Evolutionary conservation across 2,797 vertebrate species (phyloP), one percentile per base, ranked within the genome.

Genomic region (Acanthopagrus latus): DNA sequence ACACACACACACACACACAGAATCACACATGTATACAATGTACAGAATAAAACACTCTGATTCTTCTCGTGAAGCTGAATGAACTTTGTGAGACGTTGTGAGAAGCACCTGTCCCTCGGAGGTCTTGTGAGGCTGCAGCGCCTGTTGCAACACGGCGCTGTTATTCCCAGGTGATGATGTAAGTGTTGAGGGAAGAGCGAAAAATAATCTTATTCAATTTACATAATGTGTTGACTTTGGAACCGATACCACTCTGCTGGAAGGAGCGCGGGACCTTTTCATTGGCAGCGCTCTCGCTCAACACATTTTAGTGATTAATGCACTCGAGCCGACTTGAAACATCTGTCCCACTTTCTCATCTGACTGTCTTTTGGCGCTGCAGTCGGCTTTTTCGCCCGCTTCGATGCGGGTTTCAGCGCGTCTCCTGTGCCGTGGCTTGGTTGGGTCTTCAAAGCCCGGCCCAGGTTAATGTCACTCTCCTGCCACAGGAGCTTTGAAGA

Each of bases 141-240:
- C 6, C 7, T 33, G 70, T 89, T 90, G 69, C 72, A 88, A 85
- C 84, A 86, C 78, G 20, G 0, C 75, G 70, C 60, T 64, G 80
- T 83, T 90, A 84, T 89, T 91, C 88, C 90, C 92, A 91, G 84
- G 72, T 94, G 90, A 91, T 92, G 86, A 91, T 93, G 88, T 92
- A 92, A 93, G 86, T 48, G 87, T 68, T 87, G 83, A 89, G 76
- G 65, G 86, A 91, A 90, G 87, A 89, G 83, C 16, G 67, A 88
- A 91, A 91, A 92, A 91, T 86, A 80, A 92, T 92, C 86, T 85
- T 74, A 89, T 91, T 91, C 75, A 91, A 92, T 94, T 91, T 91
- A 91, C 88, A 92, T 93, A 94, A 94, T 93, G 89, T 94, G 92
- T 93, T 94, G 92, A 93, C 90, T 92, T 94, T 93, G 94, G 92